Conservation (phyloP, 2,888 invertebrate genomes). For the Adelphocoris suturalis region DNA sequence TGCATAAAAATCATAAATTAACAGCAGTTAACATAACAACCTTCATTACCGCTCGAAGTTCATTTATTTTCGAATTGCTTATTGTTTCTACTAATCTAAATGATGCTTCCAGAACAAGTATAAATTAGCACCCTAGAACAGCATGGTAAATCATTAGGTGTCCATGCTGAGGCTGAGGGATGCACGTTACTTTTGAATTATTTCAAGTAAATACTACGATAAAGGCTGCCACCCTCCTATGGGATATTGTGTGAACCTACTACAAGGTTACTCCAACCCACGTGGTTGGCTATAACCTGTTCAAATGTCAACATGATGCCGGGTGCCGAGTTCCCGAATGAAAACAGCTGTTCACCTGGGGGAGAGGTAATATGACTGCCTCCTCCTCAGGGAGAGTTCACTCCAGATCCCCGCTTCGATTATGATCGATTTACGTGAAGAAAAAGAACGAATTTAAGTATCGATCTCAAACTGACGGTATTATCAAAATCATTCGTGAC, state of each 20-base stretch:
- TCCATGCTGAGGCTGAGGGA: conserved; percentile 49
- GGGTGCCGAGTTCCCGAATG: conserved; percentile 23
- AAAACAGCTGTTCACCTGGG: conserved; percentile 41
- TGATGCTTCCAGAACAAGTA: not conserved
- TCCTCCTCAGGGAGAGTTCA: not conserved
- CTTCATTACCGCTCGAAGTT: too few relatives aligned
- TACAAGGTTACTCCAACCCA: conserved; percentile 53
- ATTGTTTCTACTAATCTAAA: too few relatives aligned
- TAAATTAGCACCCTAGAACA: conserved; percentile 25
- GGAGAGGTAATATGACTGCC: conserved; percentile 39
- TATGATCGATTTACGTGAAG: not conserved
- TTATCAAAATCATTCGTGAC: not conserved
- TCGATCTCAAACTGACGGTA: not conserved
- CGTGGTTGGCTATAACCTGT: conserved; percentile 57
- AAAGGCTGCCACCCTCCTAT: not conserved
- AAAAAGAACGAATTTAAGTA: not conserved
- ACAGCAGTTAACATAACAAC: too few relatives aligned
- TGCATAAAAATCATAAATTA: too few relatives aligned
- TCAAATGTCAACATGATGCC: conserved; percentile 53
- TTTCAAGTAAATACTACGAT: not conserved
- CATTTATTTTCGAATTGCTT: too few relatives aligned
- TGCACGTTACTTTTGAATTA: not conserved
- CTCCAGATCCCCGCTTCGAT: not conserved
- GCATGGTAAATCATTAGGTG: conserved; percentile 36
- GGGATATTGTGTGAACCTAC: conserved; percentile 54